These are phyloP conservation scores for Emberiza fucata DNA, from an alignment of 2,113 vertebrate species.

Conservation along the genomic window DNA sequence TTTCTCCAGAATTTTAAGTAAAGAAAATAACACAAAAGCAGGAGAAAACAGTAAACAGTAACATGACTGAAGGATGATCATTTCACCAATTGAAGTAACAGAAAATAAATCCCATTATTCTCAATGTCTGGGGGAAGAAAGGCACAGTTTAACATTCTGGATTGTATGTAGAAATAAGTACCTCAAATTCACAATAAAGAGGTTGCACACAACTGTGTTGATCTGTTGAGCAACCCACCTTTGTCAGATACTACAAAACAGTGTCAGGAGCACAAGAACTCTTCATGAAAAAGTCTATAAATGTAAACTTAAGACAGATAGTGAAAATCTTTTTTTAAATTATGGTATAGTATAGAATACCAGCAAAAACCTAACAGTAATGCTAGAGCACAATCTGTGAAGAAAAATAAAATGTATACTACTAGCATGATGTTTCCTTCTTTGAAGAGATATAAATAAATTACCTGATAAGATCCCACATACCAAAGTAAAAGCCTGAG, in stretches of 20 bases:
- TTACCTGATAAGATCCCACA: background rate
- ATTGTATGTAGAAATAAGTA: background rate
- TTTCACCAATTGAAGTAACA: background rate
- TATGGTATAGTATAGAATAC: background rate
- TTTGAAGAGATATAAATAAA: background rate
- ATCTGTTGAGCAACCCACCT: background rate
- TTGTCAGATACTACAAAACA: background rate
- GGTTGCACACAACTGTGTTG: background rate
- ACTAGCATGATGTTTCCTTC: background rate
- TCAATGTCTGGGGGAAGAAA: too few species aligned
- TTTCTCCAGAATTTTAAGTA: background rate
- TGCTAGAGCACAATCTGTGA: background rate
- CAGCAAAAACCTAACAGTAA: background rate
- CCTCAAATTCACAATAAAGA: background rate
- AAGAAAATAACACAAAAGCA: background rate
- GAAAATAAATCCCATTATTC: background rate
- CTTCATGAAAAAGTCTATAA: background rate
- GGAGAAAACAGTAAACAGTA: background rate
- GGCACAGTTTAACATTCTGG: background rate
- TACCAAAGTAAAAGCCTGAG: background rate
- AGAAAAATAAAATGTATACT: background rate
- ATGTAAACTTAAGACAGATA: background rate
- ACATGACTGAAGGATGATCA: background rate
- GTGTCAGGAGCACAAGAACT: background rate
- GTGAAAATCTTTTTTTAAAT: background rate